Evolutionary conservation across 2,797 vertebrate species (phyloP), one percentile per base, ranked within the genome.

Genomic region (Tenualosa thibaudeaui): DNA sequence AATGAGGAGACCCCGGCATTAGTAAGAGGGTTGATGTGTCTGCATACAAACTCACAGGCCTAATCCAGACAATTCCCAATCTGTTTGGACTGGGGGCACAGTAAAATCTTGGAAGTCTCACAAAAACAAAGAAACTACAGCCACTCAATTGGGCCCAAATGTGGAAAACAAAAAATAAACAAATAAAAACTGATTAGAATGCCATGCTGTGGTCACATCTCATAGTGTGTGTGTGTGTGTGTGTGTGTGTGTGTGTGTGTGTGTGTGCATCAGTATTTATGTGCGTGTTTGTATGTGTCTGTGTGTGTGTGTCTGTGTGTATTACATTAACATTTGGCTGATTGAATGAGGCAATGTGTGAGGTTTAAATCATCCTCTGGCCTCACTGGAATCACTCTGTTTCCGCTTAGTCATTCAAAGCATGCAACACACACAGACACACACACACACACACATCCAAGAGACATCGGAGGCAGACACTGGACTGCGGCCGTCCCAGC

Each of bases 391-490:
- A 62, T 6, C 17, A 58, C 85, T 87, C 83, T 58, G 43, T 84
- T 88, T 86, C 78, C 83, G 89, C 86, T 83, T 10, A 88, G 90
- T 90, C 88, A 87, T 84, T 84, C 90, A 85, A 89, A 88, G 81
- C 81, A 89, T 86, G 82, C 85, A 90, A 87, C 89, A 89, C 82
- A 26, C 81, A 81, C 88, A 88, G 31, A 19, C 13, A 75, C 68
- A 75, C 37, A 75, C 68, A 75, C 13, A 75, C 68, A 75, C 31
- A 75, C 68, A 43, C 31, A 43, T 6, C 0, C 24, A 17, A 19
- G 71, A 78, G 71, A 78, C 71, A 78, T 78, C 71, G 17, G 40
- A 46, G 71, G 40, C 71, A 78, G 71, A 78, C 71, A 78, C 71
- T 78, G 37, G 71, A 19, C 71, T 78, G 71, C 19, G 71, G 37